Conservation (phyloP, 2,797 vertebrate species). For the Girardinus metallicus region DNA sequence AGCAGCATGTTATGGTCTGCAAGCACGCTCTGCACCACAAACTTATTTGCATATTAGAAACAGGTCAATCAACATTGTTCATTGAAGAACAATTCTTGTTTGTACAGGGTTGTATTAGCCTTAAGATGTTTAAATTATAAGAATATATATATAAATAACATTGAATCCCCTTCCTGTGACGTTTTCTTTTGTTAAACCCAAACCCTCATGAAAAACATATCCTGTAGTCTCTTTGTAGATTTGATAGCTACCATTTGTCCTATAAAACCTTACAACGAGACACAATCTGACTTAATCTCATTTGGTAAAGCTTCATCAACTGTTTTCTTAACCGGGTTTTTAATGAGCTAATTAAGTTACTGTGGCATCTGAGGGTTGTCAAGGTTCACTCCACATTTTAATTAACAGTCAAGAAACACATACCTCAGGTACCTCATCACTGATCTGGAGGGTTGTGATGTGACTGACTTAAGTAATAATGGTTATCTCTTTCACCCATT, state of each 20-base stretch:
- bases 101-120: neutral
- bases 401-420: constrained; percentile 57
- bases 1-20: neutral
- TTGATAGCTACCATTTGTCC: constrained; percentile 2
- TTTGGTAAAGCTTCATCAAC: constrained; percentile 16
- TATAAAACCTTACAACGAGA: constrained; percentile 17
- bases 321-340: constrained; percentile 38
- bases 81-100: neutral
- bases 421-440: constrained; percentile 41
- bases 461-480: constrained; percentile 42
- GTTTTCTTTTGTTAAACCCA: neutral
- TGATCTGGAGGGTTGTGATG: constrained; percentile 38
- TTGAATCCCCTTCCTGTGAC: neutral
- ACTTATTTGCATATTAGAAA: neutral
- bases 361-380: constrained; percentile 47
- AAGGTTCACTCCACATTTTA: constrained; percentile 58
- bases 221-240: neutral
- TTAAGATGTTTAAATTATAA: neutral
- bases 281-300: constrained; percentile 8
- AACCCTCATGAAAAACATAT: neutral
- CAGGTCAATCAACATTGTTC: neutral
- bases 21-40: neutral
- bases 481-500: constrained; percentile 17
- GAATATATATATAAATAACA: too few species aligned
- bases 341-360: constrained; percentile 56